Percentiles rank a stretch among this genome's conserved stretches.
These are phyloP conservation scores for Drosophila kokeensis DNA, from an alignment of 2,888 invertebrate genomes.

Conservation along the genomic window DNA sequence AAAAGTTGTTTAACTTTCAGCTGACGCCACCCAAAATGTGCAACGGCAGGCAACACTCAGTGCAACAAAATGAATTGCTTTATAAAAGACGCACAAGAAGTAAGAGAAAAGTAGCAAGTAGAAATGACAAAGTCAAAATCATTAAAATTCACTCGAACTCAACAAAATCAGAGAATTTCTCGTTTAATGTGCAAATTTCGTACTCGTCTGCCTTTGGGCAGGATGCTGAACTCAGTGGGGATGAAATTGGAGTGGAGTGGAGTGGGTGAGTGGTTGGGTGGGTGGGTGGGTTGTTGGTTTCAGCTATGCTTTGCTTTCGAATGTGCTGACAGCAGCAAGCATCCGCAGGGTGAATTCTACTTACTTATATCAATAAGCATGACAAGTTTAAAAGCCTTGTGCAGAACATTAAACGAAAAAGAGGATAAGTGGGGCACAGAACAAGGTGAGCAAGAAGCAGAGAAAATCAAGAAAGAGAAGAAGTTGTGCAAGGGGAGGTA, in stretches of 20 bases:
- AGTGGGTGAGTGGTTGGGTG: neutral
- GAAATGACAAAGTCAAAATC: conserved; percentile 54
- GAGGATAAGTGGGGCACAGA: neutral
- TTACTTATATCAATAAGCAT: conserved; percentile 74
- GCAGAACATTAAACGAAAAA: conserved; percentile 44
- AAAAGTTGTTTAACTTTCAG: conserved; percentile 14
- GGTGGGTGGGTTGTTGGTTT: neutral
- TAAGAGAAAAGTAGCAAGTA: neutral
- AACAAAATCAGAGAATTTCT: conserved; percentile 41
- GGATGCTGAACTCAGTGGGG: neutral
- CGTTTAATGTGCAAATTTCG: conserved; percentile 53
- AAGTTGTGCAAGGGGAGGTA: neutral
- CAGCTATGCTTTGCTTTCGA: conserved; percentile 5
- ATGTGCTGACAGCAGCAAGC: conserved; percentile 66
- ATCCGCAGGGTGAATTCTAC: conserved; percentile 63
- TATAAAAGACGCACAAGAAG: neutral
- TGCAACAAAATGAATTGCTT: conserved; percentile 12
- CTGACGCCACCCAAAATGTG: conserved; percentile 12
- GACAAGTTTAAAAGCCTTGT: conserved; percentile 72
- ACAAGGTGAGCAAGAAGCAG: neutral
- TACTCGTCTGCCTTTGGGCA: conserved; percentile 9
- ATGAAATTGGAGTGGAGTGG: neutral
- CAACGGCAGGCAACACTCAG: neutral
- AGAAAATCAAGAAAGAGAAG: neutral
- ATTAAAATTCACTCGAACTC: conserved; percentile 50